Conservation (phyloP, 2,797 vertebrate species). For the Selene dorsalis region DNA sequence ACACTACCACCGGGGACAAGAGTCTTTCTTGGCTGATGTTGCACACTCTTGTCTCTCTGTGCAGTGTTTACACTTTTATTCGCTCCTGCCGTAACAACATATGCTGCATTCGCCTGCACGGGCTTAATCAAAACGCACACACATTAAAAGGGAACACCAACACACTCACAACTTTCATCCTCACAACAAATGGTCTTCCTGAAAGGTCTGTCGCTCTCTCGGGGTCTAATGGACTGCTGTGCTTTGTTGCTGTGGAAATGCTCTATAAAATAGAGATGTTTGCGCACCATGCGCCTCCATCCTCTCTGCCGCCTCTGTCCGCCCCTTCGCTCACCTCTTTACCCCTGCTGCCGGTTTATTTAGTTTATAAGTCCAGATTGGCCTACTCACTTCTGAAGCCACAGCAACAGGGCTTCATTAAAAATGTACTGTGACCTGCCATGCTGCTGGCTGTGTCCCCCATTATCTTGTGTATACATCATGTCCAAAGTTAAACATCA, state of each 20-base stretch:
- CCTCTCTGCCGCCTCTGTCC: neutral
- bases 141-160: constrained; percentile 2
- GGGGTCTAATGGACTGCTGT: constrained; percentile 42
- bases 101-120: constrained; percentile 19
- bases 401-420: neutral
- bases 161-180: constrained; percentile 5
- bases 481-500: neutral
- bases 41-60: neutral
- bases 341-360: neutral
- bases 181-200: constrained; percentile 40
- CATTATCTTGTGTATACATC: neutral
- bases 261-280: constrained; percentile 39
- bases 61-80: neutral
- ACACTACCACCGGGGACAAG: neutral
- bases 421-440: neutral
- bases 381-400: neutral
- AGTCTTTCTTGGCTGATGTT: constrained; percentile 14
- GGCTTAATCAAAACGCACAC: constrained; percentile 6
- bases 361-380: neutral
- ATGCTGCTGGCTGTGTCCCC: neutral
- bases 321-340: neutral
- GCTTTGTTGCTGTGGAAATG: constrained; percentile 66
- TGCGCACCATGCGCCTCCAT: constrained; percentile 1
- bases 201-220: constrained; percentile 32
- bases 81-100: constrained; percentile 35